Evolutionary conservation across 23 tunicate genomes (phyloP), one percentile per base, ranked within the genome.

Genomic region (Pegea sp.): DNA sequence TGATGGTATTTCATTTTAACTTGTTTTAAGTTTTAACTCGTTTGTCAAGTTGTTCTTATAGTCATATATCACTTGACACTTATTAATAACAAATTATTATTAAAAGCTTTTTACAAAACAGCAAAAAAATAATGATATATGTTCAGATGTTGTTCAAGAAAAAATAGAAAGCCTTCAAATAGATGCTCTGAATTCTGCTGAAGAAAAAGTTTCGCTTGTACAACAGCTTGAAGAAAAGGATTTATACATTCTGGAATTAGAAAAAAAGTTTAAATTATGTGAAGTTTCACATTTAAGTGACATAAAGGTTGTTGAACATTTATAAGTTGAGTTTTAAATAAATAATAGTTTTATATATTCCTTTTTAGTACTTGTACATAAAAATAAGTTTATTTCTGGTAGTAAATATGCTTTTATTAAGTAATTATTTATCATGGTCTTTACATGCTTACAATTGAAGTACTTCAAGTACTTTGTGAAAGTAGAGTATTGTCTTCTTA

Each of bases 161-260:
- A 11, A 24, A 21, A 34, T 59, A 11, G 26, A 63, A 22, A 6
- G 59, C 7, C 48, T 74, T 18, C 54, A 65, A 49, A 52, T 34
- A 21, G 84, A 74, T 23, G 67, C 63, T 2, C 22, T 43, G 5
- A 51, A 59, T 21, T 30, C 63, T 16, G 44, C 64, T 8, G 24
- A 65, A 1, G 84, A 74, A 42, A 74, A 74, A 52, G 48, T 74
- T 13, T 19, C 56, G 7, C 32, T 65, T 31, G 34, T 74, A 21
- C 84, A 74, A 30, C 33, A 68, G 21, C 24, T 74, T 22, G 84
- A 74, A 52, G 29, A 57, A 52, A 65, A 60, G 33, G 84, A 74
- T 28, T 20, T 26, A 24, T 67, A 66, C 29, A 42, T 65, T 42
- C 69, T 74, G 26, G 67, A 74, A 59, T 56, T 74, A 0, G 84